Percentiles rank a stretch among this genome's conserved stretches.
phyloP scores from a whole-genome alignment of 1,140 invertebrate species.

The Bombus pyrosoma region DNA sequence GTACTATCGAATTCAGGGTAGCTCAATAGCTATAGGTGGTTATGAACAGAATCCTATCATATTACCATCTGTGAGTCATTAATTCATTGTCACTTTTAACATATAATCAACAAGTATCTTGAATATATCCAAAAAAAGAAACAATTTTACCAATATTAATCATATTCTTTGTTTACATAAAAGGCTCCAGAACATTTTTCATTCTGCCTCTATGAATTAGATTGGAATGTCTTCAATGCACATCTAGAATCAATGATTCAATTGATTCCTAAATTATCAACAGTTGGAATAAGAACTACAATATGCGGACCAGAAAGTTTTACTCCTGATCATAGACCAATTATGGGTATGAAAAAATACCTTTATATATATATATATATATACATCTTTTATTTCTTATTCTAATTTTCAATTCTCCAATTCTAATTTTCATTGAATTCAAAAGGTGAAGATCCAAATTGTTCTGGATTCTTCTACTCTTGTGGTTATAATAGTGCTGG shows the following conservation, averaged over 20 bases:
- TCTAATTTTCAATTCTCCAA: not conserved
- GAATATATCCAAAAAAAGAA: not conserved
- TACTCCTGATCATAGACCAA: constrained; percentile 94
- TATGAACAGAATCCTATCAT: constrained; percentile 93
- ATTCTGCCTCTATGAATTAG: constrained; percentile 92
- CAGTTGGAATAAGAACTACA: constrained; percentile 91
- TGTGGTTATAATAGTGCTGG: constrained; percentile 95
- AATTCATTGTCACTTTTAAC: not conserved
- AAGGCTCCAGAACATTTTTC: constrained; percentile 89
- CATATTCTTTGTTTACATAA: constrained; percentile 32
- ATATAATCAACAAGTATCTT: not conserved
- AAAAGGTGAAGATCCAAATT: constrained; percentile 83
- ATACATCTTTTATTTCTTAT: not conserved
- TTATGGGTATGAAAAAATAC: constrained; percentile 85
- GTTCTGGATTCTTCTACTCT: constrained; percentile 89
- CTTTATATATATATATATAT: constrained; percentile 7
- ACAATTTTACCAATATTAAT: not conserved
- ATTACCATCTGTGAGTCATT: constrained; percentile 86
- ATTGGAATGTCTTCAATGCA: constrained; percentile 91
- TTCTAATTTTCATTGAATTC: constrained; percentile 18
- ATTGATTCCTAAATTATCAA: constrained; percentile 88
- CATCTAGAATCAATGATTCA: constrained; percentile 89
- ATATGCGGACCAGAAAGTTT: constrained; percentile 94
- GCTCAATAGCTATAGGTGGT: constrained; percentile 91
- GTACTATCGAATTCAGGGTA: constrained; percentile 93